Conservation (phyloP, 1,140 invertebrate species). For the Macrotrachela quadricornifera region DNA sequence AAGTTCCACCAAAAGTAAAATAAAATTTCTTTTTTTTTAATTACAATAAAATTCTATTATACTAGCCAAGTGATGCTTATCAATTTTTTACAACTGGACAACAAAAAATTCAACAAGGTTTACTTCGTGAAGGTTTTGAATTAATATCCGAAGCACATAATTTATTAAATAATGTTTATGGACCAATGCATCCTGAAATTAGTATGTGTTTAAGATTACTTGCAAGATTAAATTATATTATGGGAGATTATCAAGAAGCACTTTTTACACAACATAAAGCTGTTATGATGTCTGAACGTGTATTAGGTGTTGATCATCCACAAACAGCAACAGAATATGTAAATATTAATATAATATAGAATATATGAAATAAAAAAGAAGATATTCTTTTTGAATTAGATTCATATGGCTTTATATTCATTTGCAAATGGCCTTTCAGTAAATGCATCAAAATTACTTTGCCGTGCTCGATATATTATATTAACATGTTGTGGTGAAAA, state of each 20-base stretch:
- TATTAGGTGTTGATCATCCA: constrained; percentile 65
- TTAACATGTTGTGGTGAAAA: constrained; percentile 78
- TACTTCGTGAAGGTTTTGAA: constrained; percentile 82
- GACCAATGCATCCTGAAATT: constrained; percentile 92
- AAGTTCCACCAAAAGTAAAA: constrained; percentile 69
- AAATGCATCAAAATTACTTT: constrained; percentile 72
- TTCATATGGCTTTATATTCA: constrained; percentile 74
- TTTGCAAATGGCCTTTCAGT: constrained; percentile 90
- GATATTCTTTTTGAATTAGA: no score
- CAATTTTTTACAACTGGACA: constrained; percentile 93
- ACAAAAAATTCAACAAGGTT: constrained; percentile 81
- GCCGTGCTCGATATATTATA: constrained; percentile 76
- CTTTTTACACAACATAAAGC: constrained; percentile 90
- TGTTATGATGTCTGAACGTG: constrained; percentile 86
- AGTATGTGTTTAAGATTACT: constrained; percentile 71
- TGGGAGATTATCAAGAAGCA: constrained; percentile 68
- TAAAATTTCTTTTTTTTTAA: no score
- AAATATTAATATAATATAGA: no score
- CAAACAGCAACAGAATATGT: constrained; percentile 1
- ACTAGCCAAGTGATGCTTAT: constrained; percentile 60
- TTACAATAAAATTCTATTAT: no score
- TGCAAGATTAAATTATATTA: constrained; percentile 81
- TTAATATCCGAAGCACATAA: constrained; percentile 83
- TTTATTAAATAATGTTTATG: constrained; percentile 89
- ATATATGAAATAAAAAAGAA: no score